phyloP scores from a whole-genome alignment of 2,888 invertebrate genomes.

The Drosophila histrio region DNA sequence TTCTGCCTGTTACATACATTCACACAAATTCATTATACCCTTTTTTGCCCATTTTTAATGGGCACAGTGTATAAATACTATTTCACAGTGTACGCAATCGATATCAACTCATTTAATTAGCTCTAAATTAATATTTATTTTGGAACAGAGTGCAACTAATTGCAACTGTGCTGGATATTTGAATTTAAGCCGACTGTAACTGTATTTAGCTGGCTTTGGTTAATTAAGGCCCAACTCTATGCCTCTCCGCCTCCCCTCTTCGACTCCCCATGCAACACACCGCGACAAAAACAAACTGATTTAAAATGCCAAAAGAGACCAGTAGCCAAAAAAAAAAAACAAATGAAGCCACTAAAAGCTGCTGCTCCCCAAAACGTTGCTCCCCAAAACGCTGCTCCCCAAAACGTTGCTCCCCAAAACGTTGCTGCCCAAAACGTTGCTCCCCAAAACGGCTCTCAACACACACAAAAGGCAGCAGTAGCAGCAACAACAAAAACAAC shows the following conservation, averaged over 20 bases:
- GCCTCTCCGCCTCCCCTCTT: not conserved
- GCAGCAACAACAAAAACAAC: not conserved
- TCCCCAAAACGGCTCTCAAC: slow-evolving; percentile 28
- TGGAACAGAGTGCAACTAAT: not conserved
- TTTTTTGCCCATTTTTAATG: too few species aligned
- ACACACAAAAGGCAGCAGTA: slow-evolving; percentile 1
- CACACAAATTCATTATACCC: too few species aligned
- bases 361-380: slow-evolving; percentile 27
- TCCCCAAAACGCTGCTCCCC: slow-evolving; percentile 6
- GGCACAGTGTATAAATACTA: too few species aligned
- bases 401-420: slow-evolving; percentile 27
- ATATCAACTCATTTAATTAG: not conserved
- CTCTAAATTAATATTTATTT: not conserved
- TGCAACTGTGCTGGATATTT: not conserved
- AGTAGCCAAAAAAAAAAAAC: slow-evolving; percentile 12
- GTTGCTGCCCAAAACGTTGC: too few species aligned
- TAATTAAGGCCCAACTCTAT: slow-evolving; percentile 20
- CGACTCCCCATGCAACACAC: too few species aligned
- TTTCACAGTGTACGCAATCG: too few species aligned
- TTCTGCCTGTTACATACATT: too few species aligned
- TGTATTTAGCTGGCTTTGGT: slow-evolving; percentile 15
- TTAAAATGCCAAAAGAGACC: slow-evolving; percentile 36
- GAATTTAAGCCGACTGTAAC: not conserved
- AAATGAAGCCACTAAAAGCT: slow-evolving; percentile 58
- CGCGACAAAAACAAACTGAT: slow-evolving; percentile 18